Conservation (phyloP, 2,888 invertebrate genomes). For the Plutella xylostella region DNA sequence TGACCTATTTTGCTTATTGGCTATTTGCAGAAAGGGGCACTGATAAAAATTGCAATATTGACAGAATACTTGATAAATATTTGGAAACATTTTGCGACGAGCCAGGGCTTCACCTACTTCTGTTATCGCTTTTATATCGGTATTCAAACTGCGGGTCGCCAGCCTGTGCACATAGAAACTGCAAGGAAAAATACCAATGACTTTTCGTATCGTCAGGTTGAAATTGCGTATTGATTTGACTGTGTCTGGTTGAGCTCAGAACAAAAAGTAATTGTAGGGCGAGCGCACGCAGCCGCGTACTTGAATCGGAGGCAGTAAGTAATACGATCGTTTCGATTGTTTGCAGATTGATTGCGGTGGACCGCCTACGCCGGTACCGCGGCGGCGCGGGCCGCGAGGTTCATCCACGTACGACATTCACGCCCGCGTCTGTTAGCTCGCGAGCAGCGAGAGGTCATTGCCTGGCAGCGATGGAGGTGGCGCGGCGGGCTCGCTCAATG, state of each 20-base stretch:
- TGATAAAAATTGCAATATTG: slow-evolving; percentile 59
- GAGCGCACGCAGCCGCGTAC: no score
- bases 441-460: neutral
- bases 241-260: no score
- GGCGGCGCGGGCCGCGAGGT: slow-evolving; percentile 9
- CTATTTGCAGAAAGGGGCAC: slow-evolving; percentile 44
- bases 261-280: no score
- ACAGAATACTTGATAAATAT: slow-evolving; percentile 58
- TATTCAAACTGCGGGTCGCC: no score
- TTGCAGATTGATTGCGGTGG: slow-evolving; percentile 34
- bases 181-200: no score
- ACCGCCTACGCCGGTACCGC: slow-evolving; percentile 10
- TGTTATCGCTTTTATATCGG: slow-evolving; percentile 32
- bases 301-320: no score
- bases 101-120: slow-evolving; percentile 59
- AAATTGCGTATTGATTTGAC: no score
- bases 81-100: slow-evolving; percentile 41
- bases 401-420: slow-evolving; percentile 9
- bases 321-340: slow-evolving; percentile 28
- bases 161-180: no score
- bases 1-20: slow-evolving; percentile 43
- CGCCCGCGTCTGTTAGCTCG: neutral
- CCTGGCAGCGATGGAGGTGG: slow-evolving; percentile 3
- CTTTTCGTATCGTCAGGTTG: no score
- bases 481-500: slow-evolving; percentile 1